Evolutionary conservation across 2,888 invertebrate species (phyloP), one percentile per base, ranked within the genome.

Genomic region (Lampropteryx suffumata): DNA sequence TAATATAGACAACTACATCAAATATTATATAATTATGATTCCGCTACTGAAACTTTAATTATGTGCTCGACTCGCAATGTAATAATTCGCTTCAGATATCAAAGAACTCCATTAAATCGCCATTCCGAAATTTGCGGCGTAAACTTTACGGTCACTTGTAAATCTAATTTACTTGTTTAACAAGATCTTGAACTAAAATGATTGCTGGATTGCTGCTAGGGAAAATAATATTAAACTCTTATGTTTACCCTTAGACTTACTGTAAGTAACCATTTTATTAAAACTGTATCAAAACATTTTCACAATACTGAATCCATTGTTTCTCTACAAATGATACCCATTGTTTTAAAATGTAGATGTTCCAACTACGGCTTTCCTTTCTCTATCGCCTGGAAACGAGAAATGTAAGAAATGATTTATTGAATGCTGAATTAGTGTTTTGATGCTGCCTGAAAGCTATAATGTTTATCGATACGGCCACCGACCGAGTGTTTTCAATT

Each of bases 11-110:
- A n/a, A n/a, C n/a, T 17, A 17, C 17, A 34, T 35, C 11, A 35
- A 13, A 40, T 55, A 36, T 24, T 6, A 24, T 6, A 1, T 58
- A 64, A 62, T 58, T 57, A 57, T 59, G 53, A 49, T 57, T 52
- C 57, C 62, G 64, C 59, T 62, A 58, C 62, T 46, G 41, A 69
- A 84, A 84, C 75, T 84, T 82, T 76, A 78, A 84, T 82, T 79
- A 70, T 41, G 32, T 41, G 41, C 73, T 71, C 76, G 68, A 77
- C 78, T 75, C 59, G 75, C 77, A 76, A 77, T 79, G 65, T 17
- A 66, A 71, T 69, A 44, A 53, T 68, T 67, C 55, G 59, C 61
- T 64, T 73, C 69, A 39, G 33, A 45, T 37, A 55, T 55, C 62
- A 75, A 76, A 77, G 67, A 59, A 60, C 64, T 50, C 58, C 59